Base-by-base conservation (phyloP, 53 echinoderm and acorn worm species). In the Astropecten irregularis region DNA sequence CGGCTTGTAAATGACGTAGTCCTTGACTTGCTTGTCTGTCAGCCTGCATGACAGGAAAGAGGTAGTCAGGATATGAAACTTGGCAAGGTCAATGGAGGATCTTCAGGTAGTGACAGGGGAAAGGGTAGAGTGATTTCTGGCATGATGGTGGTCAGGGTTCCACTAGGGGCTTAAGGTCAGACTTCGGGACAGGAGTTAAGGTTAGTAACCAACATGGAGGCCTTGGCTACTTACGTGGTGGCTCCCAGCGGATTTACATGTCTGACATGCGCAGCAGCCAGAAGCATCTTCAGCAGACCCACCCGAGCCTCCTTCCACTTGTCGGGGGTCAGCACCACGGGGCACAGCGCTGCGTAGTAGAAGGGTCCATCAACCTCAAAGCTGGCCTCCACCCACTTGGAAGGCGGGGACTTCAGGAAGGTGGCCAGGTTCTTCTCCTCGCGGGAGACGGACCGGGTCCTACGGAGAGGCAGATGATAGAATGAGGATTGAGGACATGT, bases 341-440 rank as follows among this genome's bases (percentile, higher is more conserved):
- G 62, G 33, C 89, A 84, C 33, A 96, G 85, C 5, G 90, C 85
- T 5, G 90, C 58, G 71, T 84, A 88, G 86, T 96, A 96, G 85
- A 77, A 89, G 0, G 97, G 94, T 0, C 97, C 94, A 58, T 96
- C 97, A 16, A 96, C 84, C 83, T 96, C 97, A 68, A 92, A 96
- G 86, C 93, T 92, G 0, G 86, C 73, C 67, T 96, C 97, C 34
- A 92, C 88, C 93, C 94, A 96, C 53, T 94, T 96, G 42, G 94
- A 84, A 16, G 94, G 89, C 21, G 89, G 76, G 32, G 87, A 89
- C 73, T 94, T 96, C 50, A 94, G 69, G 71, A 90, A 89, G 9
- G 87, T 87, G 4, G 66, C 54, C 18, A 96, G 63, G 68, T 94
- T 96, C 88, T 96, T 96, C 71, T 93, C 93, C 76, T 96, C 97